Evolutionary conservation across 1,140 invertebrate species (phyloP), one percentile per base, ranked within the genome.

Genomic region (Mercenaria mercenaria): DNA sequence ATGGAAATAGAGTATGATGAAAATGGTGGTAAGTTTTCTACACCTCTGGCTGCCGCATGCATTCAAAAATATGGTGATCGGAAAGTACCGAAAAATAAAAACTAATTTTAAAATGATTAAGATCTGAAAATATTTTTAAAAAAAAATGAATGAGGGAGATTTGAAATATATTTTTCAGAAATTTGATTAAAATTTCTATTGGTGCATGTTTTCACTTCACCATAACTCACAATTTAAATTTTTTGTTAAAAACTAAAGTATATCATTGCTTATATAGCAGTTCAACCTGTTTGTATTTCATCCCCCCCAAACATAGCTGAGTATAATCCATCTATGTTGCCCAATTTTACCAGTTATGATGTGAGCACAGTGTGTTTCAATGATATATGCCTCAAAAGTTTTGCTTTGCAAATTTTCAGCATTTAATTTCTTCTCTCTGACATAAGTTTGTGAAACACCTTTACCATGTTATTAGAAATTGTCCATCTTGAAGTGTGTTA

Each of bases 1-100:
- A 43, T 43, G 29, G 69, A 88, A 52, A 29, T 74, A 77, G 61
- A 86, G 29, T 26, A 61, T 37, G 81, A 80, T 84, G 80, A 52
- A n/a, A 59, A 67, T 59, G 82, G 59, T 82, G 87, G 76, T 67
- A 86, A 90, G 82, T 84, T 82, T 50, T 39, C 1, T 3, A 83
- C 56, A 84, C 67, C 29, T 69, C 2, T 39, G 82, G 11, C 26
- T 82, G 80, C 43, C 37, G 76, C 76, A 79, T 79, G 76, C 76
- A 59, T 79, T 37, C 4, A 56, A 79, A 41, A 79, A 41, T 79
- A 79, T 79, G 50, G 74, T 79, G 50, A 72, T 32, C 67, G 18
- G 23, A 72, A 72, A 72, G 67, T 39, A 3, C 34, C 67, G 20
- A 72, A 64, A 59, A 20, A 59, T 15, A 59, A n/a, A 4, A 59